phyloP scores from a whole-genome alignment of 2,888 invertebrate species.

The Lamellibrachia columna region DNA sequence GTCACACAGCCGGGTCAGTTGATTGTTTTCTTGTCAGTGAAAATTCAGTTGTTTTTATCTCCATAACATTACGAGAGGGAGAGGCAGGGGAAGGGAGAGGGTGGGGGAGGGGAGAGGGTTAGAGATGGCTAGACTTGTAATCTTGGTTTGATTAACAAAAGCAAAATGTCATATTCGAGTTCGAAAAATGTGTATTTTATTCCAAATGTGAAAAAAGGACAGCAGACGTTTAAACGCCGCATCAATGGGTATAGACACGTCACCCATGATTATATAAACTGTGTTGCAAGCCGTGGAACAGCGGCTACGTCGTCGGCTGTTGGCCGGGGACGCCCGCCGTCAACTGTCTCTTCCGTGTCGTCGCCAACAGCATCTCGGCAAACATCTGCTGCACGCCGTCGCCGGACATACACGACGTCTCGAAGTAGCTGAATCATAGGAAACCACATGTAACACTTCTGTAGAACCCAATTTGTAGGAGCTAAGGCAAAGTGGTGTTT shows the following conservation, averaged over 20 bases:
- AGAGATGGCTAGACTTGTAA: too few relatives aligned
- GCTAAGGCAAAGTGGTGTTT: neutral
- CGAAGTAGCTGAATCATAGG: constrained; percentile 54
- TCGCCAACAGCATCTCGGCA: constrained; percentile 47
- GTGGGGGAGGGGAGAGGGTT: neutral
- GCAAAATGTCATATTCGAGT: too few relatives aligned
- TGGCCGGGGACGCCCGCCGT: neutral
- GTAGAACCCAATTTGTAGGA: neutral
- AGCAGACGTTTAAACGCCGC: too few relatives aligned
- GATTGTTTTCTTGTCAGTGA: too few relatives aligned
- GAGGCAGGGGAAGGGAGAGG: neutral
- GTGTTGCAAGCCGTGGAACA: neutral
- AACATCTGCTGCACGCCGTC: constrained; percentile 59
- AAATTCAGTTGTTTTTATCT: too few relatives aligned
- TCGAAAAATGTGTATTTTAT: too few relatives aligned
- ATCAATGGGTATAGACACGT: too few relatives aligned
- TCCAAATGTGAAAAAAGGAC: too few relatives aligned
- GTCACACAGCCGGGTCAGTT: too few relatives aligned
- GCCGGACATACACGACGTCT: constrained; percentile 59
- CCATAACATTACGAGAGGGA: too few relatives aligned
- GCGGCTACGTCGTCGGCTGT: neutral
- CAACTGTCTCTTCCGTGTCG: neutral
- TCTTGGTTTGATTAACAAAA: too few relatives aligned
- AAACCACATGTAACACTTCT: neutral
- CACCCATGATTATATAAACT: neutral